Evolutionary conservation across 2,888 invertebrate genomes (phyloP), one percentile per base, ranked within the genome.

Genomic region (Aethes cnicana): DNA sequence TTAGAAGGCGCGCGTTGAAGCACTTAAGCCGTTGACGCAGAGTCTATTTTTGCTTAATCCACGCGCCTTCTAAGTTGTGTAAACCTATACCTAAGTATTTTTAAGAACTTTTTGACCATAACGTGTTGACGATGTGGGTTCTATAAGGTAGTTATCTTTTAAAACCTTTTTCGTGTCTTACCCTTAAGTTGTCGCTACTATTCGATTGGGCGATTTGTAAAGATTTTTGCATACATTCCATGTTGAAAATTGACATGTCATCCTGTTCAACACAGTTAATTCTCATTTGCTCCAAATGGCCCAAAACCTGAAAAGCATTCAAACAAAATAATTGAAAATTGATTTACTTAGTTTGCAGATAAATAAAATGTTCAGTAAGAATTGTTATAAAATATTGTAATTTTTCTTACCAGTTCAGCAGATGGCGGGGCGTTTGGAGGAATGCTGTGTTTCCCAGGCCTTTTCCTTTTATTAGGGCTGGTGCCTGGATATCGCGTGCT

Each of bases 221-320:
- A 23, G 98, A 97, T 73, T 96, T 93, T 81, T 97, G 98, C 93
- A 98, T 95, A 65, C 94, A 93, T 77, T 97, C 97, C 82, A 95
- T 93, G 61, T 95, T 95, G 80, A 97, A 96, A 72, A 98, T 93
- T 53, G 93, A 94, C 80, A 94, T 92, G 60, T 93, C 94, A 58
- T 94, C 91, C 67, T 91, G 91, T 63, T 91, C 90, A 55, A 92
- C 91, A 73, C 95, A 95, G 72, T 93, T 93, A 62, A 94, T 89
- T 72, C 97, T 91, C 89, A 98, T 92, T 83, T 96, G 95, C 79
- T 98, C 98, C 72, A 99, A 91, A 86, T 99, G 98, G 53, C 95
- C 94, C 66, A 99, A 91, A 58, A 98, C 95, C 91, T 95, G 81
- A 33, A 66, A 64, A 61, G 33, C 46, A 33, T 57, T n/a, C n/a